Evolutionary conservation across 92 coral and sea anemone species (phyloP).

Genomic region (Phenganax stokvisi): DNA sequence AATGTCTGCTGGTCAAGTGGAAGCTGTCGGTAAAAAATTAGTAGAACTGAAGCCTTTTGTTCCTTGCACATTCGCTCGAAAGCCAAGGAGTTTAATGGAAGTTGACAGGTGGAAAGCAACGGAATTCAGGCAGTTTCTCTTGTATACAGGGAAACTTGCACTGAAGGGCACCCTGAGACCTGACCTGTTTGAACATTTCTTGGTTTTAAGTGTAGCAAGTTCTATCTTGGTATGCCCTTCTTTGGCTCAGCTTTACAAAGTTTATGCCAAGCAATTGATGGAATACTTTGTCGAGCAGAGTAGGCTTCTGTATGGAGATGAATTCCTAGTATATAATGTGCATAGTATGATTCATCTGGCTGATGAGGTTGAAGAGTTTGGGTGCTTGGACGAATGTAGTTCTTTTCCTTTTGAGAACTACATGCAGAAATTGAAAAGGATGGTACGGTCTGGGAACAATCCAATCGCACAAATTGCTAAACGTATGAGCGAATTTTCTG

Average conservation of each 20-base stretch:
- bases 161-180: slow-evolving; percentile 6
- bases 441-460: slow-evolving; percentile 24
- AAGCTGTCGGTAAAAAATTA: slow-evolving; percentile 12
- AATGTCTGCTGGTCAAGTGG: slow-evolving; percentile 27
- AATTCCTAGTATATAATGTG: slow-evolving; percentile 38
- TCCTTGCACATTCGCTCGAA: slow-evolving; percentile 12
- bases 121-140: slow-evolving; percentile 14
- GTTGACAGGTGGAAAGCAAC: slow-evolving; percentile 18
- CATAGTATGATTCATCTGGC: slow-evolving; percentile 41
- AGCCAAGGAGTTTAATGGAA: slow-evolving; percentile 19
- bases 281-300: slow-evolving; percentile 40
- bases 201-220: slow-evolving; percentile 17
- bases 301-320: slow-evolving; percentile 41
- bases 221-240: slow-evolving; percentile 27
- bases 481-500: slow-evolving; percentile 20
- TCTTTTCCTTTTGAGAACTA: slow-evolving; percentile 31
- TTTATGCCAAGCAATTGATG: slow-evolving; percentile 22
- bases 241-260: slow-evolving; percentile 15
- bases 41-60: slow-evolving; percentile 17
- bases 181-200: slow-evolving; percentile 12
- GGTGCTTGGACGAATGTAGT: slow-evolving; percentile 31
- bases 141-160: slow-evolving; percentile 5
- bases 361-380: slow-evolving; percentile 25
- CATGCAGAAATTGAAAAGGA: slow-evolving; percentile 21
- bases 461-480: slow-evolving; percentile 31